A percentile compares a stretch with the other conserved stretches of the same genome.
phyloP scores from a whole-genome alignment of 2,888 invertebrate species.

The Drosophila anomalipes region DNA sequence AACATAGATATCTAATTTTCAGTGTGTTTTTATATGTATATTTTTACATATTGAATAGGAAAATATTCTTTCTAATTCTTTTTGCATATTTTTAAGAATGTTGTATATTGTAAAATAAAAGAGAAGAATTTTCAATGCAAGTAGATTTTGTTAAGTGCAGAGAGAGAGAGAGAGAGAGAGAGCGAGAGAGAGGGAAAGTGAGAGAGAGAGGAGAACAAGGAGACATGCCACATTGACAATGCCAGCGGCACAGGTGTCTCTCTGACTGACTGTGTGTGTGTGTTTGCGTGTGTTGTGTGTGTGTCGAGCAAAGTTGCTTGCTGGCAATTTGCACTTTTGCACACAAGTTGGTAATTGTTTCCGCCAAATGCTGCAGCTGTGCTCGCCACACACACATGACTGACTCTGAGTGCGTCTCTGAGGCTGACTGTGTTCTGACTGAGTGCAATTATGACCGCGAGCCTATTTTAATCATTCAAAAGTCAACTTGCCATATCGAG shows the following conservation, averaged over 20 bases:
- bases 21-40: too few species aligned
- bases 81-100: too few species aligned
- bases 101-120: not conserved
- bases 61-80: too few species aligned
- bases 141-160: constrained; percentile 16
- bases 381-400: constrained; percentile 18
- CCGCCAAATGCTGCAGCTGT: constrained; percentile 71
- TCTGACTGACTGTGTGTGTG: not conserved
- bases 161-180: constrained; percentile 4
- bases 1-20: too few species aligned
- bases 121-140: not conserved
- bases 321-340: constrained; percentile 75
- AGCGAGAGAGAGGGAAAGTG: not conserved
- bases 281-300: constrained; percentile 13
- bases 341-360: constrained; percentile 78
- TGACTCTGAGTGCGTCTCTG: not conserved
- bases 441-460: constrained; percentile 44
- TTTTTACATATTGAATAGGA: too few species aligned
- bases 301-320: constrained; percentile 54
- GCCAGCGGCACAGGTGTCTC: constrained; percentile 46
- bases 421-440: not conserved
- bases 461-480: constrained; percentile 72
- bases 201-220: constrained; percentile 9
- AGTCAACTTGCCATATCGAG: constrained; percentile 46
- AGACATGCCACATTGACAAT: constrained; percentile 42